These are phyloP conservation scores for Butastur rufipennis DNA, from an alignment of 2,113 vertebrate genomes.

Conservation along the genomic window DNA sequence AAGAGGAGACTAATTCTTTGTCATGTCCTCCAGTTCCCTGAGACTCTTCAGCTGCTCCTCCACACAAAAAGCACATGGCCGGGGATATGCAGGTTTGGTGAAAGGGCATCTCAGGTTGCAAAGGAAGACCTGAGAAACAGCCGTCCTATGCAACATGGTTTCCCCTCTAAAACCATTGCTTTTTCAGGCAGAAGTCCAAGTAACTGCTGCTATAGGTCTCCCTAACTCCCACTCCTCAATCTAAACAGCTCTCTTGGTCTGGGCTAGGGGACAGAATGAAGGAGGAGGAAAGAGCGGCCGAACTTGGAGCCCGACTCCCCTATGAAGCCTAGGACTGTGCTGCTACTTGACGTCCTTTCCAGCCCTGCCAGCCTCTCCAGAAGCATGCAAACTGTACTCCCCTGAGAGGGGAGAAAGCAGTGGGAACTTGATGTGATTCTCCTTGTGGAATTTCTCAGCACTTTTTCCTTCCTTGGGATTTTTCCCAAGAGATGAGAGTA, in stretches of 20 bases:
- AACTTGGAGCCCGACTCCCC: background rate
- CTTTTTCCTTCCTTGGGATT: constrained; percentile 41
- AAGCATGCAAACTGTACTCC: constrained; percentile 36
- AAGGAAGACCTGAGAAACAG: background rate
- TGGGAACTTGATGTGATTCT: constrained; percentile 49
- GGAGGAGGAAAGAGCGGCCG: background rate
- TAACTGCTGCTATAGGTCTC: background rate
- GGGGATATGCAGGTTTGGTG: background rate
- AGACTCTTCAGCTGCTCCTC: background rate
- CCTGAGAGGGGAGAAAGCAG: constrained; percentile 38
- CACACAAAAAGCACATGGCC: background rate
- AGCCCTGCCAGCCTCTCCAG: constrained; percentile 28
- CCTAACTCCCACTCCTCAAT: background rate
- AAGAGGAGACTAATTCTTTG: background rate
- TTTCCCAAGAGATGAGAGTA: constrained; percentile 24
- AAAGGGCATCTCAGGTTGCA: background rate
- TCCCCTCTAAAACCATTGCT: background rate
- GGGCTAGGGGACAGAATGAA: background rate
- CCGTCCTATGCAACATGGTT: background rate
- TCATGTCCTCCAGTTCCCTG: background rate
- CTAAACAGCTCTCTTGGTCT: background rate
- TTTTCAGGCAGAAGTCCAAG: background rate
- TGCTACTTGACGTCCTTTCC: constrained; percentile 12
- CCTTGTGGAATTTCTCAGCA: constrained; percentile 60
- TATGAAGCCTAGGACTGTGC: background rate